Conservation (phyloP, 2,888 invertebrate species). For the Trissolcus japonicus region DNA sequence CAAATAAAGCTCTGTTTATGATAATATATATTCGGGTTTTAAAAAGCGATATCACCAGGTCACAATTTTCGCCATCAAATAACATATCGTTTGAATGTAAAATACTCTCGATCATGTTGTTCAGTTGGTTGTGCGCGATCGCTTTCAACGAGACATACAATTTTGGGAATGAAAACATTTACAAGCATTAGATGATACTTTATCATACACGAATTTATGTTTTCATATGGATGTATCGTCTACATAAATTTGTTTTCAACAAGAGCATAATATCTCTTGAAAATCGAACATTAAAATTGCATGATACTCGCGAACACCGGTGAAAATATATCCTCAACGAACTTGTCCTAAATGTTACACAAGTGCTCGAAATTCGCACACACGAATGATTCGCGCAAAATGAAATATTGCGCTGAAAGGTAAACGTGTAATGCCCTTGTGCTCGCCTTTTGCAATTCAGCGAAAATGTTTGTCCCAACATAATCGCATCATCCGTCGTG, state of each 20-base stretch:
- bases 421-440: slow-evolving; percentile 28
- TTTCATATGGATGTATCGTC: slow-evolving; percentile 15
- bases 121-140: slow-evolving; percentile 4
- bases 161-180: slow-evolving; percentile 15
- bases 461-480: slow-evolving; percentile 33
- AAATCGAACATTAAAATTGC: slow-evolving; percentile 40
- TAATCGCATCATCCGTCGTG: slow-evolving; percentile 50
- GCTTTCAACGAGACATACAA: slow-evolving; percentile 2
- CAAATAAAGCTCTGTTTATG: no score
- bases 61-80: no score
- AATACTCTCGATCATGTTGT: slow-evolving; percentile 6
- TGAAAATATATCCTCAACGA: slow-evolving; percentile 39
- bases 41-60: no score
- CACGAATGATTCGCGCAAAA: slow-evolving; percentile 32
- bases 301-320: slow-evolving; percentile 9
- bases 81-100: no score
- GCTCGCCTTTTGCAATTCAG: slow-evolving; percentile 27
- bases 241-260: slow-evolving; percentile 37
- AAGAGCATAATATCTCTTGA: slow-evolving; percentile 21
- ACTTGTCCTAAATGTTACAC: slow-evolving; percentile 49
- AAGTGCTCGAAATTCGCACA: slow-evolving; percentile 38
- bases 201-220: slow-evolving; percentile 19
- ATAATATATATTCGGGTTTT: no score
- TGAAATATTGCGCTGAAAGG: slow-evolving; percentile 44
- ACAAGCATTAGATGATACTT: slow-evolving; percentile 29